phyloP scores from a whole-genome alignment of 2,797 vertebrate species.

The Lates japonicus region DNA sequence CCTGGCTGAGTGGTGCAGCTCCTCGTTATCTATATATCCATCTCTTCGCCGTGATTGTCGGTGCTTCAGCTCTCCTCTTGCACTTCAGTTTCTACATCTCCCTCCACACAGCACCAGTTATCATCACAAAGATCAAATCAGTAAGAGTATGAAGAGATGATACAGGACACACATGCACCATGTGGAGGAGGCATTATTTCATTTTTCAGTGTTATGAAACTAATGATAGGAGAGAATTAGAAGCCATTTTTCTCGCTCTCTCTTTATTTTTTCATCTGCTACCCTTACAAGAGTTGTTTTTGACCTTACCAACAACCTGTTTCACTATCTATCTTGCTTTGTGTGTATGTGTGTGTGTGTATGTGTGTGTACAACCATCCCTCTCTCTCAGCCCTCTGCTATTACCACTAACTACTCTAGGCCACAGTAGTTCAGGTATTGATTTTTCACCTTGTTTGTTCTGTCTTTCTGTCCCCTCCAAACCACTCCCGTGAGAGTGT shows the following conservation, averaged over 20 bases:
- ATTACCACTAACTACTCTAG: conserved; percentile 70
- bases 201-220: conserved; percentile 11
- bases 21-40: not conserved
- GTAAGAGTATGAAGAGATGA: not conserved
- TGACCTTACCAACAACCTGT: conserved; percentile 46
- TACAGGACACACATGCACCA: not conserved
- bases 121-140: conserved; percentile 27
- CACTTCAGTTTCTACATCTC: conserved; percentile 16
- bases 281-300: conserved; percentile 37
- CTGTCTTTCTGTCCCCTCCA: conserved; percentile 46
- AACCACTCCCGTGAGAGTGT: conserved; percentile 34
- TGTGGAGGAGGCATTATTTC: not conserved
- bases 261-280: conserved; percentile 40
- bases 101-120: conserved; percentile 25
- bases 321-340: conserved; percentile 27
- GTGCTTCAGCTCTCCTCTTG: not conserved
- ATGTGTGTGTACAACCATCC: conserved; percentile 26
- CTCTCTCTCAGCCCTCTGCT: conserved; percentile 39
- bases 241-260: conserved; percentile 14
- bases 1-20: not conserved
- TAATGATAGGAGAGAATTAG: conserved; percentile 36
- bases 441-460: conserved; percentile 67
- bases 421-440: conserved; percentile 71
- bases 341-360: conserved; percentile 21
- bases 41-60: conserved; percentile 3